A percentile compares a stretch with the other conserved stretches of the same genome.
Conservation (phyloP, 2,113 vertebrate species). For the Podiceps cristatus region DNA sequence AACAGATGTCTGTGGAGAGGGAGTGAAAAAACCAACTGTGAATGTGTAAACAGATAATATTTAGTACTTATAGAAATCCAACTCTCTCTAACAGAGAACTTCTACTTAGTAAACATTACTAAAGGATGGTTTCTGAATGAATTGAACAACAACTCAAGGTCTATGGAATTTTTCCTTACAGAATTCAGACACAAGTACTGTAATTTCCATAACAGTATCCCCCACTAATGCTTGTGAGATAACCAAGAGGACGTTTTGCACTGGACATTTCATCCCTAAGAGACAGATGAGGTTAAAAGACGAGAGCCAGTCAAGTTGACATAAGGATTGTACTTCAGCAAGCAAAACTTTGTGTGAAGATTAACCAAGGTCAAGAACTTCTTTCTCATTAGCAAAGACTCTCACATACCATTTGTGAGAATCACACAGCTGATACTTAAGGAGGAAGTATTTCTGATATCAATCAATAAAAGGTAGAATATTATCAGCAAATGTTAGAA, state of each 20-base stretch:
- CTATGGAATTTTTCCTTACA: background rate
- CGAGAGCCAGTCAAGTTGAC: background rate
- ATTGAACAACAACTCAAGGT: background rate
- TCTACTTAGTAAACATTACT: background rate
- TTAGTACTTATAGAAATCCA: background rate
- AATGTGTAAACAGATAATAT: background rate
- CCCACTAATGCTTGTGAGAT: background rate
- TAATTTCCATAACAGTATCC: background rate
- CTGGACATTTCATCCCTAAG: background rate
- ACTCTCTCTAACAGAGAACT: background rate
- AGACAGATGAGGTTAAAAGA: background rate
- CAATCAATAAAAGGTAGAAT: background rate
- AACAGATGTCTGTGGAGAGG: background rate
- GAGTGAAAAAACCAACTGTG: background rate
- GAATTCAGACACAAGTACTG: background rate
- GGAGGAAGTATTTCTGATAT: background rate
- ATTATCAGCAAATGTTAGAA: background rate
- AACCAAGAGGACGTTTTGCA: background rate
- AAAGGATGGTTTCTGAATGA: background rate
- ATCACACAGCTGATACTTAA: background rate
- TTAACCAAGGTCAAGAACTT: background rate
- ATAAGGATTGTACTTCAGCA: background rate
- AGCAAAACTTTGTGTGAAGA: background rate
- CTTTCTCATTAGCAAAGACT: background rate
- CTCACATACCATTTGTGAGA: background rate